These are phyloP conservation scores for Guaruba guarouba DNA, from an alignment of 2,113 vertebrate species.

Conservation along the genomic window DNA sequence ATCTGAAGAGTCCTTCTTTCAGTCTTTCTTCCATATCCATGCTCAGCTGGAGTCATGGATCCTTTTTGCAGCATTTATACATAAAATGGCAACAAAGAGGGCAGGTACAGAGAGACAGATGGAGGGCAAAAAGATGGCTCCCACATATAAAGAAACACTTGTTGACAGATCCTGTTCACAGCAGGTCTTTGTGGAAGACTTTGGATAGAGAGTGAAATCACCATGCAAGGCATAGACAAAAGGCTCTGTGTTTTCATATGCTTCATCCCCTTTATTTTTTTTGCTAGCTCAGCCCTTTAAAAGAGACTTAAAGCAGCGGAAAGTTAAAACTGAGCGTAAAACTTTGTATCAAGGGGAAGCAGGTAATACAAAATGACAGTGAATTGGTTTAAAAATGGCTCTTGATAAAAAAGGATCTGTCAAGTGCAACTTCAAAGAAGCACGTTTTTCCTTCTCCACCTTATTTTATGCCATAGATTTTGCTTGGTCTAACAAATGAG, in stretches of 20 bases:
- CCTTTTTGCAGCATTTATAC: not conserved
- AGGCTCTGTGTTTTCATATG: not conserved
- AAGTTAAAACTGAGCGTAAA: not conserved
- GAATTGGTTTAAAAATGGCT: not conserved
- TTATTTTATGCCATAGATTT: not conserved
- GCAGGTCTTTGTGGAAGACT: not conserved
- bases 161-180: not conserved
- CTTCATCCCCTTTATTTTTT: fast-evolving
- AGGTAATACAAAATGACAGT: not conserved
- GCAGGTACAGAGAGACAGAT: not conserved
- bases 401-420: not conserved
- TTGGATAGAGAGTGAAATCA: not conserved
- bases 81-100: not conserved
- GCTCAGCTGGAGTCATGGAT: not conserved
- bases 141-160: not conserved
- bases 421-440: not conserved
- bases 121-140: not conserved
- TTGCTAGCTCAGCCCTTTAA: not conserved
- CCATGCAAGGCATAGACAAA: not conserved
- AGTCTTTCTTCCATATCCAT: not conserved
- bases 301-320: not conserved
- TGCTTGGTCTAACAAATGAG: not conserved
- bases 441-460: not conserved
- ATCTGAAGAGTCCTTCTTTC: not conserved
- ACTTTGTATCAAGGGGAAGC: not conserved